These are phyloP conservation scores for Indicator indicator DNA, from an alignment of 2,113 vertebrate genomes.

Conservation along the genomic window DNA sequence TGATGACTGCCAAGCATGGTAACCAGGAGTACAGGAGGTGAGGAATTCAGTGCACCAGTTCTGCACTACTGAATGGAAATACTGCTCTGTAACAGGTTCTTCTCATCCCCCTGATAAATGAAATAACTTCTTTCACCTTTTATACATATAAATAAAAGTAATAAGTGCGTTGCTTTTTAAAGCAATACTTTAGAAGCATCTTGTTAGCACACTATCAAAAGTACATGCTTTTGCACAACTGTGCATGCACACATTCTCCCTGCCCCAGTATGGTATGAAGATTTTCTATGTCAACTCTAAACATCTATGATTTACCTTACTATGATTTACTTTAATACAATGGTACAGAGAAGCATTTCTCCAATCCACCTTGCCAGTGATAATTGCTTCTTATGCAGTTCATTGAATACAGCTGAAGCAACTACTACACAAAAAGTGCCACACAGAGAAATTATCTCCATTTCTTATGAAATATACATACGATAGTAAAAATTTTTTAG, in stretches of 20 bases:
- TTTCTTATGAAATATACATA: neutral
- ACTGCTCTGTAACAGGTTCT: neutral
- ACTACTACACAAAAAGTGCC: neutral
- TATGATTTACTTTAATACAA: neutral
- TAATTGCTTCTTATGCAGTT: neutral
- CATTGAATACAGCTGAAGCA: neutral
- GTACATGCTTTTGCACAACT: no score
- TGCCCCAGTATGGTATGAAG: neutral
- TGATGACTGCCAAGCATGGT: neutral
- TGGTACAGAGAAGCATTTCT: neutral
- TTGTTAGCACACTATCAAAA: neutral
- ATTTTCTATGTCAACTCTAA: neutral
- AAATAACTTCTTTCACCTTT: neutral
- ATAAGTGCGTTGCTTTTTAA: neutral
- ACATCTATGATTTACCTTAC: neutral
- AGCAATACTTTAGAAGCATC: neutral
- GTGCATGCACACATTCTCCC: fast-evolving
- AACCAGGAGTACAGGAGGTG: neutral
- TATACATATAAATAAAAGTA: neutral
- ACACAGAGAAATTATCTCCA: neutral
- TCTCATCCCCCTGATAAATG: neutral
- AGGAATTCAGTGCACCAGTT: neutral
- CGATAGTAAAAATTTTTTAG: neutral
- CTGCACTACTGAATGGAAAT: neutral
- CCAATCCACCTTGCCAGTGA: neutral